phyloP scores from a whole-genome alignment of 2,797 vertebrate species.

The Siniperca scherzeri region DNA sequence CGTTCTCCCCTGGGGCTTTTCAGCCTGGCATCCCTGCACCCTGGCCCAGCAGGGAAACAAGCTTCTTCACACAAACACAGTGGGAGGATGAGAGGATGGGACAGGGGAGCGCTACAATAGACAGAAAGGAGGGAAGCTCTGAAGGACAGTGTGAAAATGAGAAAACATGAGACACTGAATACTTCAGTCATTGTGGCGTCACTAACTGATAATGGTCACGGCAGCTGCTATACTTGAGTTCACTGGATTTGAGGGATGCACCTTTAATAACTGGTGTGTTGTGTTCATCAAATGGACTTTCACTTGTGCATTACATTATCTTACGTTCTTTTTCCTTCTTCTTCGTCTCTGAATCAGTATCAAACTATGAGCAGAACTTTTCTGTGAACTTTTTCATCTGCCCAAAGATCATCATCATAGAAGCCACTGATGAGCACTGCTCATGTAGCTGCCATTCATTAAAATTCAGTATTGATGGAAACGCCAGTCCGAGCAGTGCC shows the following conservation, averaged over 20 bases:
- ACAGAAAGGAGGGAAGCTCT: conserved; percentile 59
- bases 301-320: neutral
- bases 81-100: conserved; percentile 83
- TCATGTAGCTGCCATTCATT: conserved; percentile 76
- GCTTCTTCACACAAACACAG: conserved; percentile 79
- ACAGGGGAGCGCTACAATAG: conserved; percentile 69
- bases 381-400: conserved; percentile 21
- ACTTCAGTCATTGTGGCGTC: conserved; percentile 71
- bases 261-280: neutral
- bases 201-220: conserved; percentile 68
- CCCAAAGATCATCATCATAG: conserved; percentile 57
- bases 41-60: conserved; percentile 79
- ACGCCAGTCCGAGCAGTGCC: conserved; percentile 68
- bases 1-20: conserved; percentile 73
- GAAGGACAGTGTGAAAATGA: conserved; percentile 79
- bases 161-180: conserved; percentile 70
- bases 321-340: conserved; percentile 1
- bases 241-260: conserved; percentile 43
- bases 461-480: conserved; percentile 79
- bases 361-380: conserved; percentile 24
- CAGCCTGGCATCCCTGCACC: conserved; percentile 75
- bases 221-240: conserved; percentile 68
- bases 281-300: neutral
- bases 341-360: conserved; percentile 26
- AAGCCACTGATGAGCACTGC: conserved; percentile 64